These are phyloP conservation scores for Cromileptes altivelis DNA, from an alignment of 2,113 vertebrate genomes.

Conservation along the genomic window DNA sequence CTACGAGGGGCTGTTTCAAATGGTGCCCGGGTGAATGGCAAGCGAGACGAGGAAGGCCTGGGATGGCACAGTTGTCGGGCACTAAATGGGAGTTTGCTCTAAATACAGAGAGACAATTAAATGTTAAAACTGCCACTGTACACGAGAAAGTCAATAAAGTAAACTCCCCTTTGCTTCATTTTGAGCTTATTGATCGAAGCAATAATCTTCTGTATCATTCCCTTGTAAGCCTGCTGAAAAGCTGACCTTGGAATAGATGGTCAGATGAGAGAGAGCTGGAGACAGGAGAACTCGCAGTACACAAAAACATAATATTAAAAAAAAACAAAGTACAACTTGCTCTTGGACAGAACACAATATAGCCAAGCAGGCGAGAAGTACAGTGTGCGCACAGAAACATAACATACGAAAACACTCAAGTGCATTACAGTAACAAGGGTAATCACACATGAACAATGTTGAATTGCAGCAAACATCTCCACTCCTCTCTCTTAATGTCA, in stretches of 20 bases:
- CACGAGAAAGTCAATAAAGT: constrained; percentile 87
- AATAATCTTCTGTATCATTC: constrained; percentile 89
- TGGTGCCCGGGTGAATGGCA: constrained; percentile 74
- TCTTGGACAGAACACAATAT: constrained; percentile 45
- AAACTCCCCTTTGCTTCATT: constrained; percentile 89
- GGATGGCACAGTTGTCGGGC: constrained; percentile 73
- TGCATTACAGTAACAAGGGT: constrained; percentile 46
- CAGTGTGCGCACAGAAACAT: constrained; percentile 19
- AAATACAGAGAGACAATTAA: constrained; percentile 89
- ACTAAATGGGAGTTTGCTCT: constrained; percentile 84
- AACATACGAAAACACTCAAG: constrained; percentile 47
- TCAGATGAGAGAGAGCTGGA: constrained; percentile 75
- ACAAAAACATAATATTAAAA: constrained; percentile 56
- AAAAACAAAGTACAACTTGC: constrained; percentile 46
- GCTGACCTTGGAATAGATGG: constrained; percentile 86
- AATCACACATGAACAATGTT: constrained; percentile 47
- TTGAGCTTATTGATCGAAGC: constrained; percentile 88
- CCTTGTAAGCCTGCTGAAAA: constrained; percentile 86
- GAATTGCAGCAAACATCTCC: constrained; percentile 53
- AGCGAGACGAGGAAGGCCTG: constrained; percentile 59
- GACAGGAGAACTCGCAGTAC: constrained; percentile 59
- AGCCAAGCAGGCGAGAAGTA: constrained; percentile 31
- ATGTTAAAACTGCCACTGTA: constrained; percentile 89
- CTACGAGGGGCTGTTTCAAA: constrained; percentile 80
- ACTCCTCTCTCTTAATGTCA: constrained; percentile 60